These are phyloP conservation scores for Pseudochirops corinnae DNA, from an alignment of 2,797 vertebrate species.

Conservation along the genomic window DNA sequence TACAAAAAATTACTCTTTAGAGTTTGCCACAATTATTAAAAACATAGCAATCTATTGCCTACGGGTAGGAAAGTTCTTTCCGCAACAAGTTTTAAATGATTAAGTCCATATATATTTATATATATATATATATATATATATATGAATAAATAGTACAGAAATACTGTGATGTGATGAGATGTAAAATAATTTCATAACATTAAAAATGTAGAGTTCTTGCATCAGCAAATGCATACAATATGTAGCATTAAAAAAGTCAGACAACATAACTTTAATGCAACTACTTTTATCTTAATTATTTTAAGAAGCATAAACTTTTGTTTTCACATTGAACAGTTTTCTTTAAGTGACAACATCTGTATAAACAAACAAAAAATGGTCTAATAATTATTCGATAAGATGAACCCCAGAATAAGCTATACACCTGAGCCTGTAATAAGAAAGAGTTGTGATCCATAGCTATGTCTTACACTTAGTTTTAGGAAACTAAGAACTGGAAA, in stretches of 20 bases:
- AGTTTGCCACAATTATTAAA: slow-evolving; percentile 94
- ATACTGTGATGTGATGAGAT: slow-evolving; percentile 87
- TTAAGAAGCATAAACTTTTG: slow-evolving; percentile 82
- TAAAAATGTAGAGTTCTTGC: slow-evolving; percentile 79
- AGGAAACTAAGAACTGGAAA: slow-evolving; percentile 81
- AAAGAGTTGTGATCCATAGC: slow-evolving; percentile 80
- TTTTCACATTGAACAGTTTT: slow-evolving; percentile 82
- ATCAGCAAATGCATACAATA: slow-evolving; percentile 91
- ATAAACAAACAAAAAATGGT: slow-evolving; percentile 82
- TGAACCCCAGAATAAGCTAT: slow-evolving; percentile 82
- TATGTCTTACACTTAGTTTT: slow-evolving; percentile 68
- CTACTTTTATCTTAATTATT: slow-evolving; percentile 80
- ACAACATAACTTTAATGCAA: slow-evolving; percentile 89
- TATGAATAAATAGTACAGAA: slow-evolving; percentile 93
- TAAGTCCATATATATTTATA: slow-evolving; percentile 81
- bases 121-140: slow-evolving; percentile 78
- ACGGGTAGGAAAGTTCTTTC: slow-evolving; percentile 87
- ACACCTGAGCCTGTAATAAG: slow-evolving; percentile 87
- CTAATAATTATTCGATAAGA: slow-evolving; percentile 77
- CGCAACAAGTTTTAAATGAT: slow-evolving; percentile 84
- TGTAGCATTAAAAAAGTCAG: slow-evolving; percentile 88
- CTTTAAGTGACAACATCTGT: slow-evolving; percentile 80
- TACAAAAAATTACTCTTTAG: slow-evolving; percentile 94
- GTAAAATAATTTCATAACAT: slow-evolving; percentile 85
- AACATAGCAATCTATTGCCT: slow-evolving; percentile 91